Percentiles rank a stretch among this genome's conserved stretches.
Conservation (phyloP, 2,888 invertebrate genomes). For the Ceraclea dissimilis region DNA sequence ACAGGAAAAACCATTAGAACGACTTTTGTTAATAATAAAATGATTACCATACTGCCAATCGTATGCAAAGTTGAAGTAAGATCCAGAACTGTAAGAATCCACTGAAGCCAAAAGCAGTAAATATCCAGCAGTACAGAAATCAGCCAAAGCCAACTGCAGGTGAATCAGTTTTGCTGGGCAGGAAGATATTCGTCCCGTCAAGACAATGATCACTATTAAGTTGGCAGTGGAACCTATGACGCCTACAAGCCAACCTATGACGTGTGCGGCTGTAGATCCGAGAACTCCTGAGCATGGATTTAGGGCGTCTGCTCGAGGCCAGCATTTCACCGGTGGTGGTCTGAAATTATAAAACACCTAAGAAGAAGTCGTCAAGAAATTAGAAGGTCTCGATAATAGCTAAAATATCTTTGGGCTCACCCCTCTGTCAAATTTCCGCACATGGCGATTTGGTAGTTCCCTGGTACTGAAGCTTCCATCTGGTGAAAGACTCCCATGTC, state of each 20-base stretch:
- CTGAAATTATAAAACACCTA: background rate
- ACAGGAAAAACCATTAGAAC: background rate
- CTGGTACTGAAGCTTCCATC: conserved; percentile 36
- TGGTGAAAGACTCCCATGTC: conserved; percentile 38
- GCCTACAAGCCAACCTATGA: conserved; percentile 82
- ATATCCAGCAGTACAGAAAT: conserved; percentile 82
- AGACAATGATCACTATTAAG: conserved; percentile 70
- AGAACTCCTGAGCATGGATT: conserved; percentile 89
- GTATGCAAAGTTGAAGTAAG: conserved; percentile 84
- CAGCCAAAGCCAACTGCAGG: conserved; percentile 80
- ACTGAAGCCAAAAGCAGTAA: conserved; percentile 75
- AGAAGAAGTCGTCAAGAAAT: background rate
- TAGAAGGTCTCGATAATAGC: background rate
- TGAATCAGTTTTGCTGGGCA: conserved; percentile 66
- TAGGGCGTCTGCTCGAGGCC: conserved; percentile 69
- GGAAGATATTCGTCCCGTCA: conserved; percentile 52
- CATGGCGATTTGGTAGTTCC: conserved; percentile 40
- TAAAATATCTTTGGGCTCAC: conserved; percentile 26
- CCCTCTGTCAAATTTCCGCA: conserved; percentile 49
- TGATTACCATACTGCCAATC: conserved; percentile 35
- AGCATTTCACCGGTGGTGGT: conserved; percentile 48
- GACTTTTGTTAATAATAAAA: background rate
- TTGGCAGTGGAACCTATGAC: conserved; percentile 77
- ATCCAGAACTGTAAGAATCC: conserved; percentile 75
- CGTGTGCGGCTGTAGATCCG: conserved; percentile 70